Base-by-base conservation (phyloP, 2,113 vertebrate genomes). In the Xiphophorus maculatus region DNA sequence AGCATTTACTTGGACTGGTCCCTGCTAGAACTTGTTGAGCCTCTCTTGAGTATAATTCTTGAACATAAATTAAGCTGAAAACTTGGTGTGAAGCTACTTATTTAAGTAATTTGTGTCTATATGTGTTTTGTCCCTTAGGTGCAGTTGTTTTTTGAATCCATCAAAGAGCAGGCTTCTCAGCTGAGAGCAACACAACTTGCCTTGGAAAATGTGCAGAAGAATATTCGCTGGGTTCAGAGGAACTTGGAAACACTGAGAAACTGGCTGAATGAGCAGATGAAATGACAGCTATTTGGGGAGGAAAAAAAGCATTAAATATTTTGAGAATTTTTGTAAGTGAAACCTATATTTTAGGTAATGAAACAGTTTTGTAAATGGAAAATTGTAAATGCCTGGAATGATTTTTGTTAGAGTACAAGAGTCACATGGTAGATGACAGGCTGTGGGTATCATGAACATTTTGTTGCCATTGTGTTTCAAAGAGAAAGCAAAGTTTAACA, bases 151-250 rank as follows among this genome's bases (percentile, higher is more conserved):
- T 95, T 95, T 90, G 81, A 92, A 61, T 94, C 94, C 29, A 92
- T 94, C 78, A 90, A 84, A 82, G 91, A 95, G 40, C 90, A 96
- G 42, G 79, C 89, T 1, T 93, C 91, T 71, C 92, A 96, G 80
- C 90, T 95, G 32, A 94, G 90, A 67, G 82, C 76, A 37, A 91
- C 92, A 54, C 93, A 93, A 80, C 58, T 94, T 69, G 93, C 93
- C 22, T 54, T 94, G 44, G 94, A 96, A 73, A 95, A 92, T 27
- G 29, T 96, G 69, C 84, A 93, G 79, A 95, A 95, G 79, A 96
- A 95, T 78, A 87, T 96, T 40, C 82, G 90, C 71, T 95, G 94
- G 94, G 60, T 95, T 86, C 86, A 94, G 72, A 93, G 90, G 66
- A 96, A 95, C 84, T 71, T 94, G 25, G 92, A 89, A 69, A 63